These are phyloP conservation scores for Clistopyga incitator DNA, from an alignment of 2,888 invertebrate species.

Conservation along the genomic window DNA sequence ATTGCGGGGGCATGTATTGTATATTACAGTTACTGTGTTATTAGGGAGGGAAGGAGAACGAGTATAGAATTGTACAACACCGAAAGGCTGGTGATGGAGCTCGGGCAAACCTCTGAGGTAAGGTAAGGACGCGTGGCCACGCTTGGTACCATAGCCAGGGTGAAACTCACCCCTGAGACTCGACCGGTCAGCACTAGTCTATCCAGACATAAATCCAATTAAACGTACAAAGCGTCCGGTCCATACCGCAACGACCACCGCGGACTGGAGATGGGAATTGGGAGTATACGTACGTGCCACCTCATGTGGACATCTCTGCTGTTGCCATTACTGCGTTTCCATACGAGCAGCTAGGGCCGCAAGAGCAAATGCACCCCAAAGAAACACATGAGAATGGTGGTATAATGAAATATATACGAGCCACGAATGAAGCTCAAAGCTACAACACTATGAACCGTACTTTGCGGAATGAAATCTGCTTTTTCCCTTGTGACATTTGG, in stretches of 20 bases:
- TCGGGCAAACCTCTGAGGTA: constrained; percentile 46
- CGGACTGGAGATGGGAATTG: constrained; percentile 59
- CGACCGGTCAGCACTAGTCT: constrained; percentile 68
- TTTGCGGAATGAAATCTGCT: background rate
- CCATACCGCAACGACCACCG: constrained; percentile 75
- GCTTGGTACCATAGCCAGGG: constrained; percentile 1
- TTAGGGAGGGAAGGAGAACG: background rate
- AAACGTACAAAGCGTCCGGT: constrained; percentile 80
- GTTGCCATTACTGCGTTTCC: constrained; percentile 47
- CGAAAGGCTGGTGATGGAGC: constrained; percentile 30
- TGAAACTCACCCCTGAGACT: constrained; percentile 58
- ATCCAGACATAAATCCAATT: constrained; percentile 80
- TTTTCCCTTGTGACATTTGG: background rate
- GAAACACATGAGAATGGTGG: constrained; percentile 5
- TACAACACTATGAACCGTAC: background rate
- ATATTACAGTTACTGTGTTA: background rate
- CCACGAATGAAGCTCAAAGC: background rate
- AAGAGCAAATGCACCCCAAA: background rate
- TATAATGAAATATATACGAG: constrained; percentile 6
- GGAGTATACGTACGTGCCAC: constrained; percentile 44
- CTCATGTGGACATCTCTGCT: constrained; percentile 55
- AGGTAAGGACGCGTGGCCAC: constrained; percentile 34
- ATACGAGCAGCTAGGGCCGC: constrained; percentile 17
- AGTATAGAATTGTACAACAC: background rate
- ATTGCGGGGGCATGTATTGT: background rate